A percentile compares a stretch with the other conserved stretches of the same genome.
Conservation (phyloP, 2,113 vertebrate species). For the Eira barbara region DNA sequence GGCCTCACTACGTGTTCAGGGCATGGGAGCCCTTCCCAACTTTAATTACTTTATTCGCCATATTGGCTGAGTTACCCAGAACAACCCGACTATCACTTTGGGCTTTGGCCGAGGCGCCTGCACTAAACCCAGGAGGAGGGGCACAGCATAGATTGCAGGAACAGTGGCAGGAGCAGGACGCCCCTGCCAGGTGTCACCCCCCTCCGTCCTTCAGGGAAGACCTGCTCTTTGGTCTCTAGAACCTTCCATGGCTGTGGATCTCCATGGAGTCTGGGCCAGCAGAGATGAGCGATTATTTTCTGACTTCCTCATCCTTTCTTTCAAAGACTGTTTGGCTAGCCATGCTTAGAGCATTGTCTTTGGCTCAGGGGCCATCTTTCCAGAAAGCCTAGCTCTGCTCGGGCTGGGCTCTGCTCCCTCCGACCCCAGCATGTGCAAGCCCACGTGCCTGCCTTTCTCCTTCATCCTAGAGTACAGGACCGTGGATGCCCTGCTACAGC, state of each 20-base stretch:
- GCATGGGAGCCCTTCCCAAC: background rate
- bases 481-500: constrained; percentile 91
- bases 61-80: background rate
- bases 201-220: background rate
- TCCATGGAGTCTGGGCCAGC: background rate
- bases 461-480: constrained; percentile 88
- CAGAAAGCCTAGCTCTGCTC: background rate
- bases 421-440: accelerated
- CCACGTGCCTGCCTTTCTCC: background rate
- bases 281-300: background rate
- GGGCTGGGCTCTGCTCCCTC: background rate
- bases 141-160: accelerated
- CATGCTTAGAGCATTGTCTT: background rate
- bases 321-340: background rate
- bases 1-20: background rate
- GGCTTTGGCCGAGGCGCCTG: background rate
- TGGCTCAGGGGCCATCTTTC: background rate
- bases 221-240: background rate
- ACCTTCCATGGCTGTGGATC: no score
- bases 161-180: accelerated
- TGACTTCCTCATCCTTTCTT: background rate
- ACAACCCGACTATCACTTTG: background rate
- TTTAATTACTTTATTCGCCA: background rate
- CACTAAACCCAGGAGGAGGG: background rate
- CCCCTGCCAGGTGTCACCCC: background rate